These are phyloP conservation scores for Pseudoatta argentina DNA, from an alignment of 1,140 invertebrate genomes.

Conservation along the genomic window DNA sequence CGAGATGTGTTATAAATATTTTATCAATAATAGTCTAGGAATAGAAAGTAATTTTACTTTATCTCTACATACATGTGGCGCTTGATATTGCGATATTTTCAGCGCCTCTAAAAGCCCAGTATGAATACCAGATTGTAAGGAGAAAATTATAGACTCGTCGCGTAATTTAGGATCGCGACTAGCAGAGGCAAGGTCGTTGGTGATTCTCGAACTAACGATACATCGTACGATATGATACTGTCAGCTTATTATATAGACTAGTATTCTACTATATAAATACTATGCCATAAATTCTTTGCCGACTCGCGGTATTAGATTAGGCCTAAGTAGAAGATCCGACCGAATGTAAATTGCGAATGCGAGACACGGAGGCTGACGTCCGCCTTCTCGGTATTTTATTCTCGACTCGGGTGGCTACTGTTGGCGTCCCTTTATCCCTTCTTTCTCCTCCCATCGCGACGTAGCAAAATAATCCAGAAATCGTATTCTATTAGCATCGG, in stretches of 20 bases:
- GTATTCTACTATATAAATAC: conserved; percentile 39
- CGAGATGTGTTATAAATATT: conserved; percentile 20
- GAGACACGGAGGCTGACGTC: conserved; percentile 57
- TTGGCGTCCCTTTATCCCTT: conserved; percentile 59
- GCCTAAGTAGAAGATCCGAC: conserved; percentile 8
- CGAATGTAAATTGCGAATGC: conserved; percentile 72
- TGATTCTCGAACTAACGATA: neutral
- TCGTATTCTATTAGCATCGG: conserved; percentile 82
- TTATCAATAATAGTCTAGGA: neutral
- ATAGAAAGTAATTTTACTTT: conserved; percentile 1
- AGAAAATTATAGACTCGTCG: conserved; percentile 46
- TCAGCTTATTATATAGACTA: conserved; percentile 44
- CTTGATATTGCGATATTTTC: conserved; percentile 16
- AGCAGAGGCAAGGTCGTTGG: conserved; percentile 19
- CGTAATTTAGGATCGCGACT: conserved; percentile 22
- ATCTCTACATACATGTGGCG: neutral
- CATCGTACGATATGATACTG: neutral
- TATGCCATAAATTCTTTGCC: conserved; percentile 26
- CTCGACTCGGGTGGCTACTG: conserved; percentile 70
- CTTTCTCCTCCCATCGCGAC: conserved; percentile 51
- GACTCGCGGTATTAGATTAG: conserved; percentile 44
- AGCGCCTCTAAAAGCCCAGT: neutral
- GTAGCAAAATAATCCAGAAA: conserved; percentile 77
- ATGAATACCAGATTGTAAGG: conserved; percentile 7
- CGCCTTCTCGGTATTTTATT: conserved; percentile 74